Evolutionary conservation across 2,113 vertebrate species (phyloP).

Genomic region (Columba janthina): DNA sequence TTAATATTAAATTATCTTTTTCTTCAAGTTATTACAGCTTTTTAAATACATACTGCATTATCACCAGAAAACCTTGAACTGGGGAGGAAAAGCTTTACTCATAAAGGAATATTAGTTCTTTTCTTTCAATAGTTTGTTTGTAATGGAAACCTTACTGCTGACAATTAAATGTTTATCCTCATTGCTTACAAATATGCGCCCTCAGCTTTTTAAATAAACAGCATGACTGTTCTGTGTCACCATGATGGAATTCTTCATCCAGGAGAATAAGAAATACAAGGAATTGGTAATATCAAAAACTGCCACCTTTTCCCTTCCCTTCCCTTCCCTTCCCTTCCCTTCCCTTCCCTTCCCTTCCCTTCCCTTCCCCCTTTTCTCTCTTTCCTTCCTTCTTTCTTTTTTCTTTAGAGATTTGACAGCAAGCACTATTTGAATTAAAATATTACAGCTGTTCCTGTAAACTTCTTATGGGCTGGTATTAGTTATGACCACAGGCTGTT

Average conservation of each 20-base stretch:
- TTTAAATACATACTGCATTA: background rate
- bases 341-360: too few species aligned
- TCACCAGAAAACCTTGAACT: slow-evolving; percentile 6
- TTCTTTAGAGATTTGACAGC: background rate
- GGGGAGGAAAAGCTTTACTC: background rate
- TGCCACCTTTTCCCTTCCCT: background rate
- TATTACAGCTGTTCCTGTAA: background rate
- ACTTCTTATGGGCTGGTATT: background rate
- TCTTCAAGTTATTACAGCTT: slow-evolving; percentile 52
- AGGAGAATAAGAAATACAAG: background rate
- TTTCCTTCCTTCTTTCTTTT: too few species aligned
- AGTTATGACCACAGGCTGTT: background rate
- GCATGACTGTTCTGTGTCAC: background rate
- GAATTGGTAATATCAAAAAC: background rate
- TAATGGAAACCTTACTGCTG: background rate
- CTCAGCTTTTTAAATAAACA: slow-evolving; percentile 1
- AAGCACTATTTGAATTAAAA: background rate
- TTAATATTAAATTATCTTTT: slow-evolving; percentile 56
- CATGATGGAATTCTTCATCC: background rate
- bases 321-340: too few species aligned
- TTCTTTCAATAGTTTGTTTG: background rate
- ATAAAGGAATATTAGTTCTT: background rate
- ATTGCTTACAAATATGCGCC: background rate
- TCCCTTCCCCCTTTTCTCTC: too few species aligned
- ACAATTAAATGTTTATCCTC: background rate